Base-by-base conservation (phyloP, 35 echinoderm and acorn worm genomes). In the Lytechinus pictus region DNA sequence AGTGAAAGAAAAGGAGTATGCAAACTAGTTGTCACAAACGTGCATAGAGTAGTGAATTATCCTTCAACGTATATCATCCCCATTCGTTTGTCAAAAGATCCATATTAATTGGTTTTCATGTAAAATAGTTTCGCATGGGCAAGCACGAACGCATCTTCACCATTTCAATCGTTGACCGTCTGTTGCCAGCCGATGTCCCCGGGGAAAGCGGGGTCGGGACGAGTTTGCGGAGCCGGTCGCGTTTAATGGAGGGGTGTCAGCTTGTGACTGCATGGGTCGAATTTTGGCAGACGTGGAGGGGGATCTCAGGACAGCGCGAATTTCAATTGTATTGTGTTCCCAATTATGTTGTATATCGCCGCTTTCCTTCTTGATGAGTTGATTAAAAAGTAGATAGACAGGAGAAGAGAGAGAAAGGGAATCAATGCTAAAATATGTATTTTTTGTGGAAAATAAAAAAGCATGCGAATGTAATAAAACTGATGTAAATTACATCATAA, bases 31-130 rank as follows among this genome's bases (percentile, higher is more conserved):
- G 66, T 79, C 66, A 24, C 19, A 79, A 24, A 79, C 66, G 21
- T 79, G 66, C 66, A 79, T 14, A 79, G 12, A 79, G 66, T 24
- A 79, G 66, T 79, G 14, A 79, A 79, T 79, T 79, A 79, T 79
- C 66, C 66, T 16, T 79, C 66, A 79, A 79, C 66, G 66, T 79
- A 79, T 24, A n/a, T 79, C 66, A 79, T 79, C 21, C 66, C 66
- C 66, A 79, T 79, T 79, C 66, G 66, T 79, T 79, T 79, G 66
- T 79, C 66, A 79, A 71, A 44, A 79, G 66, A 79, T 79, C 66
- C n/a, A 79, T 79, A 79, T 79, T 90, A 90, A 90, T 90, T 90
- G 88, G 52, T 90, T 52, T 90, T 33, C 88, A 54, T 90, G 88
- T 90, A 90, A 54, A 90, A 90, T 90, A 52, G 88, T 28, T 33